phyloP scores from a whole-genome alignment of 2,113 vertebrate species.

The Lethenteron reissneri region DNA sequence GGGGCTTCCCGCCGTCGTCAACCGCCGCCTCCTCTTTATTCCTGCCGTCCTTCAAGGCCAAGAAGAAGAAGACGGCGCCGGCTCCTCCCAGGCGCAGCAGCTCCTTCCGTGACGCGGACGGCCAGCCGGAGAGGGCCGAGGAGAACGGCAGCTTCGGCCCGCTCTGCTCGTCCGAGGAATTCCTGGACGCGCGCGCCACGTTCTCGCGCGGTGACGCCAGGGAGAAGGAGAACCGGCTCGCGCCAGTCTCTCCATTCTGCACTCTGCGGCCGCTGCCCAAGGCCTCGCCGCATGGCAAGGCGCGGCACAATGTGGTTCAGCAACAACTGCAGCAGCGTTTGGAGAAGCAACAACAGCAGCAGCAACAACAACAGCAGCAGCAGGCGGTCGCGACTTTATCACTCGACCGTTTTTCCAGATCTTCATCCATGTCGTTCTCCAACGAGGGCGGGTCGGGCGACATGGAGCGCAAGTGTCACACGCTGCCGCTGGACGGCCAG shows the following conservation, averaged over 20 bases:
- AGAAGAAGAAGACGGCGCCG: conserved; percentile 77
- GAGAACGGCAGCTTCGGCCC: conserved; percentile 10
- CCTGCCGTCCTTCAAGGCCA: conserved; percentile 16
- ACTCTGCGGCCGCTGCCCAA: conserved; percentile 28
- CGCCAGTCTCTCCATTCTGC: too few relatives aligned
- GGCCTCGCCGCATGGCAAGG: conserved; percentile 45
- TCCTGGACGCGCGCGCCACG: background rate
- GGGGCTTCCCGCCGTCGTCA: background rate
- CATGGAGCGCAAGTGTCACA: conserved; percentile 58
- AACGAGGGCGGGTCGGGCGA: conserved; percentile 26
- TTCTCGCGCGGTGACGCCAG: too few relatives aligned
- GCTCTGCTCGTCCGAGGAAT: conserved; percentile 1
- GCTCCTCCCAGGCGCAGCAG: conserved; percentile 77
- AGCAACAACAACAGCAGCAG: conserved; percentile 22
- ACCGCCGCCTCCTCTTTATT: background rate
- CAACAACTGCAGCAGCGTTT: conserved; percentile 18
- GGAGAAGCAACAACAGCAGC: conserved; percentile 30
- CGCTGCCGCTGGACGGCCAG: conserved; percentile 58
- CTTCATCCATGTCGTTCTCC: conserved; percentile 35
- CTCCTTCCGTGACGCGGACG: conserved; percentile 63
- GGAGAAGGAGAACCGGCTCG: too few relatives aligned
- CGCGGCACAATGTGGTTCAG: conserved; percentile 26
- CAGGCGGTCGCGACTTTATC: conserved; percentile 28
- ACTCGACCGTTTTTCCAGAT: conserved; percentile 44
- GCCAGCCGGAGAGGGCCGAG: conserved; percentile 26